Conservation (phyloP, 2,113 vertebrate species). For the Neomonachus schauinslandi region DNA sequence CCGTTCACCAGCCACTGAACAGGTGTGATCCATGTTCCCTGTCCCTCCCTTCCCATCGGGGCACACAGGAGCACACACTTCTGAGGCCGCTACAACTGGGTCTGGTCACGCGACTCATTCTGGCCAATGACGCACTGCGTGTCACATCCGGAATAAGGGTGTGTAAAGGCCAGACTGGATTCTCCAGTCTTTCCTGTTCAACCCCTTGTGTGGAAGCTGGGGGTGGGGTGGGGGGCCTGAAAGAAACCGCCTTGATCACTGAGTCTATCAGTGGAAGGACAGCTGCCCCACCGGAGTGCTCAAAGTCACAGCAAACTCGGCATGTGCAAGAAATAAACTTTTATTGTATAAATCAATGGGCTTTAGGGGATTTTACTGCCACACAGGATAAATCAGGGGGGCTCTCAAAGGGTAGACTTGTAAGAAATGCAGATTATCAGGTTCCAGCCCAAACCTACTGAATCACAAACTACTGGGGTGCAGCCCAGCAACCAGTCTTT, state of each 20-base stretch:
- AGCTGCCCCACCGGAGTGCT: background rate
- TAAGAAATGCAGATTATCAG: background rate
- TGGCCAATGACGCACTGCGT: background rate
- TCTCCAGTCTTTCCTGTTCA: background rate
- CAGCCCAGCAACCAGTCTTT: background rate
- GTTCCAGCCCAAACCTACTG: background rate
- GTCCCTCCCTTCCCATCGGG: rapidly evolving
- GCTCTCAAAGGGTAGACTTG: background rate
- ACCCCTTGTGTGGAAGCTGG: background rate
- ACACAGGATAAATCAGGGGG: background rate
- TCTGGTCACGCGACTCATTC: rapidly evolving
- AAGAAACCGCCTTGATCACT: background rate
- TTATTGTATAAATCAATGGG: background rate
- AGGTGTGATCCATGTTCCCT: rapidly evolving
- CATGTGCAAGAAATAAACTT: background rate
- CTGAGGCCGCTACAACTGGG: rapidly evolving
- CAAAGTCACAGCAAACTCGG: background rate
- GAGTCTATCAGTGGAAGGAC: background rate
- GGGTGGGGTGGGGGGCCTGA: background rate
- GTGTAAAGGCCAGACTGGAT: background rate
- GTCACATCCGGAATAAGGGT: background rate
- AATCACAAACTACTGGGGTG: background rate
- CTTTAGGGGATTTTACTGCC: background rate
- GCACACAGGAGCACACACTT: background rate
- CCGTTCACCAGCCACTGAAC: background rate